phyloP scores from a whole-genome alignment of 1,140 invertebrate genomes.

The Scylla paramamosain region DNA sequence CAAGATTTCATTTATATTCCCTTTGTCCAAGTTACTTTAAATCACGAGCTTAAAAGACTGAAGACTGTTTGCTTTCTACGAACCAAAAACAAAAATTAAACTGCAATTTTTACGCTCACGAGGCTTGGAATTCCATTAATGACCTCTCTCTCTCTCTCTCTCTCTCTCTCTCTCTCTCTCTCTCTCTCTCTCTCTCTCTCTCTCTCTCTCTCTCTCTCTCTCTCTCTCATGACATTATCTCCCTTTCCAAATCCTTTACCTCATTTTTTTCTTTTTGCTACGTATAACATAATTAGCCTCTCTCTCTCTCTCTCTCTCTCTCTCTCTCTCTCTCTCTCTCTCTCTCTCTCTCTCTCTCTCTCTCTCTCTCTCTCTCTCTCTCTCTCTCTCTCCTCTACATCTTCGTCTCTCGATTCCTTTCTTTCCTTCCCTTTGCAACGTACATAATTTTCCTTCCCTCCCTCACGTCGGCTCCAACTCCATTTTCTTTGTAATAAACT shows the following conservation, averaged over 20 bases:
- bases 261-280: too few species aligned
- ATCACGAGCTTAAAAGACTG: background rate
- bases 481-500: conserved; percentile 14
- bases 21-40: background rate
- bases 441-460: background rate
- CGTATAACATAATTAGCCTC: too few species aligned
- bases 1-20: background rate
- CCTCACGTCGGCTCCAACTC: background rate
- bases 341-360: conserved; percentile 3
- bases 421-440: background rate
- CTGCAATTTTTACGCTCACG: too few species aligned
- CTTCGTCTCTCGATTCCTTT: background rate
- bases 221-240: too few species aligned
- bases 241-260: too few species aligned
- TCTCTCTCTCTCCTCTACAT: background rate
- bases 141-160: background rate
- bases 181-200: conserved; percentile 20
- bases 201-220: conserved; percentile 1
- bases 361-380: conserved; percentile 3
- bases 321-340: background rate
- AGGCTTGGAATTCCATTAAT: too few species aligned
- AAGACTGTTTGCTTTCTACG: background rate
- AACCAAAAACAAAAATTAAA: too few species aligned
- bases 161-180: conserved; percentile 20
- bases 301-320: too few species aligned